A percentile compares a stretch with the other conserved stretches of the same genome.
Evolutionary conservation across 2,888 invertebrate genomes (phyloP).

Genomic region (Chrysolina haemoptera): DNA sequence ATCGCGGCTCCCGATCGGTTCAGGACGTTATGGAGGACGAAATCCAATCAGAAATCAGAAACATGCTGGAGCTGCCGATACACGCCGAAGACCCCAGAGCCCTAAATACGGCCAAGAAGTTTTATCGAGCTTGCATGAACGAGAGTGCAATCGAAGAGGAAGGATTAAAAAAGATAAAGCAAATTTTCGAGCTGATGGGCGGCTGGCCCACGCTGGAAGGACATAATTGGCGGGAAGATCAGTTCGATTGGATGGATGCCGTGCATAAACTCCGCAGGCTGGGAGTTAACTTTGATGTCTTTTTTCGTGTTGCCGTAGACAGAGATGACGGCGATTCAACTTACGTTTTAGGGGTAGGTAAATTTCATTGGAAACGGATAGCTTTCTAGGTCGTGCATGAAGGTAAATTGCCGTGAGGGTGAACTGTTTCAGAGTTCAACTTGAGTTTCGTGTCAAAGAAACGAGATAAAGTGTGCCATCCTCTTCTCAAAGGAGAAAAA

Average conservation of each 20-base stretch:
- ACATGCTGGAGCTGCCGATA: slow-evolving; percentile 56
- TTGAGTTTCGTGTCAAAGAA: not conserved
- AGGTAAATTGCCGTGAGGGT: not conserved
- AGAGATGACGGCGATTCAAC: slow-evolving; percentile 58
- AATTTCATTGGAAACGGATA: slow-evolving; percentile 28
- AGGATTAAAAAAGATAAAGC: slow-evolving; percentile 54
- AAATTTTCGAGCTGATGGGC: slow-evolving; percentile 70
- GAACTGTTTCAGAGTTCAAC: slow-evolving; percentile 1
- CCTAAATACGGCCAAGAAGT: slow-evolving; percentile 59
- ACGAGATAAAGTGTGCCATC: not conserved
- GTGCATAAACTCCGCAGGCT: slow-evolving; percentile 61
- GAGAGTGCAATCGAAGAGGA: slow-evolving; percentile 60
- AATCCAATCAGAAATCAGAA: slow-evolving; percentile 57
- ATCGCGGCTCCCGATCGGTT: slow-evolving; percentile 62
- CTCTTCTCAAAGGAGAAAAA: not conserved
- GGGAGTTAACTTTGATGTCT: slow-evolving; percentile 64
- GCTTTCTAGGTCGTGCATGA: not conserved
- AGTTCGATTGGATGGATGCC: slow-evolving; percentile 64
- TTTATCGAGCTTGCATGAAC: slow-evolving; percentile 65
- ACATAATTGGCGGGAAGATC: slow-evolving; percentile 68
- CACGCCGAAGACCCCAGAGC: slow-evolving; percentile 45
- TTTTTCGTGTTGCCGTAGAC: slow-evolving; percentile 61
- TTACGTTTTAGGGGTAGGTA: slow-evolving; percentile 63
- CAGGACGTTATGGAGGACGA: slow-evolving; percentile 56
- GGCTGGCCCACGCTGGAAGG: slow-evolving; percentile 75